Conservation (phyloP, 2,113 vertebrate genomes). For the Loxodonta africana region DNA sequence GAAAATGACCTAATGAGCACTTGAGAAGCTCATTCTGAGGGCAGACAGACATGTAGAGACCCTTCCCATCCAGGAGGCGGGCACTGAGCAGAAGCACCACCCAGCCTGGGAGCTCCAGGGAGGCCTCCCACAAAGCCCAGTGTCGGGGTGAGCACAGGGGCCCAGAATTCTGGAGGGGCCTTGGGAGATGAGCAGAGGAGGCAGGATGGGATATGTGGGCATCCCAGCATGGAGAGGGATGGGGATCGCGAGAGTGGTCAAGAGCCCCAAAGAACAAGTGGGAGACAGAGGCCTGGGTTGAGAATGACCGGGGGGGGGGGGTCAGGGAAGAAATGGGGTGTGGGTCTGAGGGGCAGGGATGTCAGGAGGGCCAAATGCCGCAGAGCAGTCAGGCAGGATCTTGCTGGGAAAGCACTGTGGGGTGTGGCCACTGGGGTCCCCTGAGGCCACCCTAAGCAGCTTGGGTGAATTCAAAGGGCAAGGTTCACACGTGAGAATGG, state of each 20-base stretch:
- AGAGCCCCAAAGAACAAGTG: background rate
- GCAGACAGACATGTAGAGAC: background rate
- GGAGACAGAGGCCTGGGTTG: background rate
- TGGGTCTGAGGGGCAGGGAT: background rate
- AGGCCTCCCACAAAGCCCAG: background rate
- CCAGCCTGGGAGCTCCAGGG: background rate
- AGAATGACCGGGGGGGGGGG: background rate
- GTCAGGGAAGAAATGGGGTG: background rate
- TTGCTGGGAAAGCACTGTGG: background rate
- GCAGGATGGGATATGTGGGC: background rate
- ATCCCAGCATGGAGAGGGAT: background rate
- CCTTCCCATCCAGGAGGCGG: too few species aligned
- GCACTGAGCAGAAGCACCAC: too few species aligned
- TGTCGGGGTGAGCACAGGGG: accelerated
- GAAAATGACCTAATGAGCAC: background rate
- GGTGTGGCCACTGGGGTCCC: too few species aligned
- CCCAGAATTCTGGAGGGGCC: background rate
- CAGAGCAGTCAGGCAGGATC: too few species aligned
- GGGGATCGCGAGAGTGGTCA: background rate
- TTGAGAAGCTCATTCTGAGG: background rate
- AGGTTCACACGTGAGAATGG: background rate
- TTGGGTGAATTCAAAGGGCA: background rate
- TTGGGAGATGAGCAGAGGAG: background rate
- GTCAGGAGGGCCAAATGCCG: background rate
- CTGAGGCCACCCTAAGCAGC: background rate